phyloP scores from a whole-genome alignment of 2,113 vertebrate genomes.

The Bathybates hornii region DNA sequence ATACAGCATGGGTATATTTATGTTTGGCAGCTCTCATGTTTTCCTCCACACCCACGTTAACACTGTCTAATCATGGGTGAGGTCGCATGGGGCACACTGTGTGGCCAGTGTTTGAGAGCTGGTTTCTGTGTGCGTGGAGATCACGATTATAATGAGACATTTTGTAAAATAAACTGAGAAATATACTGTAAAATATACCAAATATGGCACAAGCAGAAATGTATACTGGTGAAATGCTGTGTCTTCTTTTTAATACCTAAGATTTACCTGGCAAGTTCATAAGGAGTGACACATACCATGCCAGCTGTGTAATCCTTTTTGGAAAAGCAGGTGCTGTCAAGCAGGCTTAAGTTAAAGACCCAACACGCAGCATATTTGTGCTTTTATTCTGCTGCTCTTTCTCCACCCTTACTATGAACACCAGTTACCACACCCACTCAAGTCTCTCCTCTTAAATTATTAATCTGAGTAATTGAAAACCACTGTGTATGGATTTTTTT shows the following conservation, averaged over 20 bases:
- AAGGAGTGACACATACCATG: neutral
- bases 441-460: neutral
- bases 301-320: neutral
- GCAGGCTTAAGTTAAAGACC: neutral
- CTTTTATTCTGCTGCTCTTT: neutral
- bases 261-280: neutral
- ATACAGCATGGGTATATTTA: conserved; percentile 48
- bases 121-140: neutral
- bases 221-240: neutral
- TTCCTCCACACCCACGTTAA: conserved; percentile 11
- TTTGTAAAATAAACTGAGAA: neutral
- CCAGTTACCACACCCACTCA: neutral
- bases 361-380: neutral
- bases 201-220: neutral
- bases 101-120: neutral
- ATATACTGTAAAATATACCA: neutral
- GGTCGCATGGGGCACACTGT: neutral
- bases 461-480: conserved; percentile 1
- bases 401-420: neutral
- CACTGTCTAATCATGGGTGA: conserved; percentile 22
- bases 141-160: neutral
- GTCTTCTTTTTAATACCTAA: neutral
- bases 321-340: neutral
- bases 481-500: neutral
- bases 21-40: conserved; percentile 25